Conservation (phyloP, 1,140 invertebrate genomes). For the Tenebrio molitor region DNA sequence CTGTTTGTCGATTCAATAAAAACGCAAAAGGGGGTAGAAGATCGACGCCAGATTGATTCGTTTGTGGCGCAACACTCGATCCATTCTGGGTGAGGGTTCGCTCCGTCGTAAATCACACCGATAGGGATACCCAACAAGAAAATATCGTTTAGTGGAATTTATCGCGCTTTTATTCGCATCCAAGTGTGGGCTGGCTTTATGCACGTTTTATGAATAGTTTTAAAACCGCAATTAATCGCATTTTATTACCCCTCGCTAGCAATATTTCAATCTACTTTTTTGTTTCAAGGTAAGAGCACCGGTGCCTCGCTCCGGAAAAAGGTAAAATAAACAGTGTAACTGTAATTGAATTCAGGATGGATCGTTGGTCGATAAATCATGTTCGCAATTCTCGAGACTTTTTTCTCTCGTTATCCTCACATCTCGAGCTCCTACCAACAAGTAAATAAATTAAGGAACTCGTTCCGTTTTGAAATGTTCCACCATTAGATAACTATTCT, state of each 20-base stretch:
- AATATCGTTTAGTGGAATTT: too few relatives aligned
- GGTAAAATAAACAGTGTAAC: slow-evolving; percentile 14
- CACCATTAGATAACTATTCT: slow-evolving; percentile 27
- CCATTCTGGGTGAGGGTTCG: too few relatives aligned
- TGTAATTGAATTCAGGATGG: slow-evolving; percentile 29
- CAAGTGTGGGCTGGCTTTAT: too few relatives aligned
- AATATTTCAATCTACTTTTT: background rate
- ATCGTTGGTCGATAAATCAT: slow-evolving; percentile 23
- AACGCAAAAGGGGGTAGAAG: background rate
- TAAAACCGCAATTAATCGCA: too few relatives aligned
- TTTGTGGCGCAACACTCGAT: background rate
- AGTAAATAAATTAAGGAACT: slow-evolving; percentile 27
- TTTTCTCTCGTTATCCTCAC: background rate
- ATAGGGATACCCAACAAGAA: too few relatives aligned
- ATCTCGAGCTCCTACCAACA: slow-evolving; percentile 18
- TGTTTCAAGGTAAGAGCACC: background rate
- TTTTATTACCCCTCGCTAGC: too few relatives aligned
- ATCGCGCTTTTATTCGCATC: too few relatives aligned
- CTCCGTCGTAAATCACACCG: too few relatives aligned
- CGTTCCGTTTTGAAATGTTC: background rate
- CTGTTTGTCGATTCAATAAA: slow-evolving; percentile 8
- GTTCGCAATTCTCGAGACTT: background rate
- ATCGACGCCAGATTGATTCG: background rate
- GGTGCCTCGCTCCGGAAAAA: background rate
- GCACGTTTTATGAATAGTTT: too few relatives aligned